Evolutionary conservation across 35 echinoderm and acorn worm genomes (phyloP).

Genomic region (Lytechinus variegatus): DNA sequence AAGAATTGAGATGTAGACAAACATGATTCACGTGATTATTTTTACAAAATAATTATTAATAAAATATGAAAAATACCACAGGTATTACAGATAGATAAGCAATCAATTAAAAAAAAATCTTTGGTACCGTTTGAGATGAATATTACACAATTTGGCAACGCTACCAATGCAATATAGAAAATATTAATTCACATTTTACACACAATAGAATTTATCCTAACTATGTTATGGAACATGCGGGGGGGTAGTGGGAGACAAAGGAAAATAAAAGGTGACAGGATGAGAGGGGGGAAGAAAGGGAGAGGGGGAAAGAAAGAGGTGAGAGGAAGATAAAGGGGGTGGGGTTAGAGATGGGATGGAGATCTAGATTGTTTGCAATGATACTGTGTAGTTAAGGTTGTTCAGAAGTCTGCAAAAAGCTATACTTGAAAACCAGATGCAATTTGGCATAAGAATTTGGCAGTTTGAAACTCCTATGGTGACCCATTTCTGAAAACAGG

Average conservation of each 20-base stretch:
- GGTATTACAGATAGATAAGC: neutral
- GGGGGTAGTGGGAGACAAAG: neutral
- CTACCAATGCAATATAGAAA: neutral
- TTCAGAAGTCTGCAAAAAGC: no score
- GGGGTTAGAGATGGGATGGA: neutral
- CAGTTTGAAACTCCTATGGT: no score
- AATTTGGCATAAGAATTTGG: no score
- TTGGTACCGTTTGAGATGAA: neutral
- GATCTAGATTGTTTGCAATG: no score
- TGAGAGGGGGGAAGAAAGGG: neutral
- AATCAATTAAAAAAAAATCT: neutral
- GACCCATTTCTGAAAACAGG: no score
- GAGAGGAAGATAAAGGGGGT: neutral
- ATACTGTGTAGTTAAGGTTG: no score
- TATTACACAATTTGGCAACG: neutral
- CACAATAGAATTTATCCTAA: neutral
- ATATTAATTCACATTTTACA: neutral
- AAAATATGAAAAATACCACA: neutral
- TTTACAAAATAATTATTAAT: neutral
- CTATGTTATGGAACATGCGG: neutral
- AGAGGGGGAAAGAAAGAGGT: neutral
- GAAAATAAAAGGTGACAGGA: neutral
- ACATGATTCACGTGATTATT: neutral
- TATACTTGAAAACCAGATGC: no score
- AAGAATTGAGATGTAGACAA: neutral